Evolutionary conservation across 2,797 vertebrate genomes (phyloP).

Genomic region (Hypotaenidia okinawae): DNA sequence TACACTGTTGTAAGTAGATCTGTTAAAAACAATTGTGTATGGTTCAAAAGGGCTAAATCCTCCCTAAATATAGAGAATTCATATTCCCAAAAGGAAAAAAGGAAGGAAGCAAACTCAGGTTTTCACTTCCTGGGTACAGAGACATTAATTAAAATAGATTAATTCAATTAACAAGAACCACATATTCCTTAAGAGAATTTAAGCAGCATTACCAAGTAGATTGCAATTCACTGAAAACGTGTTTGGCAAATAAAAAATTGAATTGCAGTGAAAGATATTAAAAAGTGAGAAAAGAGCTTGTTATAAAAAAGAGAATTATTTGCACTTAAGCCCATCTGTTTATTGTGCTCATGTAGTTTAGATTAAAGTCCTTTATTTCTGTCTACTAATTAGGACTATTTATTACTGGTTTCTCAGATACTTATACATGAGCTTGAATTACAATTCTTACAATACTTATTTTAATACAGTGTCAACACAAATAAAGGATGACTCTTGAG

Average conservation of each 20-base stretch:
- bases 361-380: slow-evolving; percentile 36
- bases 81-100: not conserved
- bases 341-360: slow-evolving; percentile 45
- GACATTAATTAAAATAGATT: slow-evolving; percentile 32
- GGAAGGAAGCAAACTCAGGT: not conserved
- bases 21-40: not conserved
- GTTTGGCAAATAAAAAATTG: slow-evolving; percentile 8
- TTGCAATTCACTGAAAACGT: not conserved
- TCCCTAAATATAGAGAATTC: not conserved
- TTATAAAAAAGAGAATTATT: slow-evolving; percentile 57
- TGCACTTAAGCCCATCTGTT: slow-evolving; percentile 50
- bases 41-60: not conserved
- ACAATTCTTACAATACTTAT: slow-evolving; percentile 30
- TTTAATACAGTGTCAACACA: slow-evolving; percentile 3
- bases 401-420: slow-evolving; percentile 47
- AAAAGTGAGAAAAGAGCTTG: not conserved
- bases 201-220: not conserved
- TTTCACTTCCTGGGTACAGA: not conserved
- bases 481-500: slow-evolving; percentile 19
- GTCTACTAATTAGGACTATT: slow-evolving; percentile 65
- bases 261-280: slow-evolving; percentile 5
- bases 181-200: not conserved
- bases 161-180: slow-evolving; percentile 5
- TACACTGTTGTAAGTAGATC: not conserved
- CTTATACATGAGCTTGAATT: slow-evolving; percentile 26